phyloP scores from a whole-genome alignment of 2,888 invertebrate genomes.

The Rhorus exstirpatorius region DNA sequence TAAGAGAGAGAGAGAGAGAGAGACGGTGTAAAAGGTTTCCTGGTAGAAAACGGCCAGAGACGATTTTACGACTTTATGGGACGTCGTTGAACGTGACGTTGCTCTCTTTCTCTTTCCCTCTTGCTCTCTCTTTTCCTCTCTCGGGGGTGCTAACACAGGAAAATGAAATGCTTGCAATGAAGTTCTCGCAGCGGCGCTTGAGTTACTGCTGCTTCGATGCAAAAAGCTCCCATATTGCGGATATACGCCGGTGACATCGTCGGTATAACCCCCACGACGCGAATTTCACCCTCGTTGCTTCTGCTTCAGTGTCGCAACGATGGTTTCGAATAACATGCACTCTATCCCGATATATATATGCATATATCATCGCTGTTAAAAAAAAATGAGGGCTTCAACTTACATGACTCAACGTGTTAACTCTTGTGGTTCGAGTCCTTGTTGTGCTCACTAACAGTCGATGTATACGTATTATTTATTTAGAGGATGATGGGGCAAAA shows the following conservation, averaged over 20 bases:
- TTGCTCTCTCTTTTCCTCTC: constrained; percentile 18
- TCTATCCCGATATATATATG: neutral
- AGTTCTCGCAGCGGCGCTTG: constrained; percentile 64
- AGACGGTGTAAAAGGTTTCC: constrained; percentile 55
- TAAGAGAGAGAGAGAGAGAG: constrained; percentile 42
- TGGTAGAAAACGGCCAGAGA: constrained; percentile 53
- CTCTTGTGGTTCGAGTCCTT: neutral
- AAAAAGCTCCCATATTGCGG: constrained; percentile 68
- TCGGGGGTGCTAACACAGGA: constrained; percentile 41
- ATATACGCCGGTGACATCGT: constrained; percentile 51
- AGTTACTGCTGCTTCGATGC: constrained; percentile 64
- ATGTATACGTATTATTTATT: neutral
- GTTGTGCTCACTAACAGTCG: too few species aligned
- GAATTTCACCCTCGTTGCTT: constrained; percentile 52
- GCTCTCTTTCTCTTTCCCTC: constrained; percentile 2
- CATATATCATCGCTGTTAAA: neutral
- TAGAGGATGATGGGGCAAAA: too few species aligned
- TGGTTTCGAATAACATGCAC: constrained; percentile 14
- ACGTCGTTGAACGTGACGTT: constrained; percentile 36
- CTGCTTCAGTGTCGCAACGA: constrained; percentile 24
- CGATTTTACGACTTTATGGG: constrained; percentile 66
- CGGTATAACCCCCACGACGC: constrained; percentile 37
- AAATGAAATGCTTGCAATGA: constrained; percentile 70
- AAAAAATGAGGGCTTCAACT: neutral
- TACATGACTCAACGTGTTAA: neutral